Evolutionary conservation across 2,888 invertebrate species (phyloP).

Genomic region (Psylliodes chrysocephalus): DNA sequence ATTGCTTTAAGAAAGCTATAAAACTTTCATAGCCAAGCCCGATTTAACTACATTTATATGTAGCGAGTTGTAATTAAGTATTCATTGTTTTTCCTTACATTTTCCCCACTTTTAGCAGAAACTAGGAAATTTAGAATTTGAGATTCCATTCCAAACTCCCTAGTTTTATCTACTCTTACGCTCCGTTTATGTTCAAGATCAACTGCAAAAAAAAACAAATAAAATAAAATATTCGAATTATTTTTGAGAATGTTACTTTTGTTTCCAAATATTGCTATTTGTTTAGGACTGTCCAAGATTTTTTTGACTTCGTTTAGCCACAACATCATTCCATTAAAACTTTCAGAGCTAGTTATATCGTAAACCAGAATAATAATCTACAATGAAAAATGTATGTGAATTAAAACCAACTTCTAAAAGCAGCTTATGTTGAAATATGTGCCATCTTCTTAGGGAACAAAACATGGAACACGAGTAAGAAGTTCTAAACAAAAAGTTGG

Average conservation of each 20-base stretch:
- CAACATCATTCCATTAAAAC: slow-evolving; percentile 78
- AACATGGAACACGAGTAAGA: too few relatives aligned
- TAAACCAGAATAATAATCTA: slow-evolving; percentile 84
- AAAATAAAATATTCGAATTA: neutral
- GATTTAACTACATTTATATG: too few relatives aligned
- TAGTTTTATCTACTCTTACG: slow-evolving; percentile 73
- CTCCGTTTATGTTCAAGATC: slow-evolving; percentile 80
- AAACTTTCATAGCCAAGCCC: too few relatives aligned
- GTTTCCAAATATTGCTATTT: slow-evolving; percentile 69
- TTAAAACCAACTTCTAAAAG: too few relatives aligned
- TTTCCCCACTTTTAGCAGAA: slow-evolving; percentile 80
- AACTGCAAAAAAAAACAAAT: slow-evolving; percentile 54
- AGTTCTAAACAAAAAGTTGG: too few relatives aligned
- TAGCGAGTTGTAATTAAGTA: too few relatives aligned
- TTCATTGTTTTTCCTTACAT: slow-evolving; percentile 67
- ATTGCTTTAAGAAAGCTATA: too few relatives aligned
- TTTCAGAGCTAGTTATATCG: slow-evolving; percentile 82
- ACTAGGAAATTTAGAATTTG: slow-evolving; percentile 71
- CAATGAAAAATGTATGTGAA: slow-evolving; percentile 54
- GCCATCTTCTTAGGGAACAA: too few relatives aligned
- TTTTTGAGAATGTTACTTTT: slow-evolving; percentile 66
- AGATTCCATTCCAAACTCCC: slow-evolving; percentile 73
- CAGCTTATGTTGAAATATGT: too few relatives aligned
- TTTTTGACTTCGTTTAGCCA: slow-evolving; percentile 74
- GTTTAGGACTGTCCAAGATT: slow-evolving; percentile 60